Evolutionary conservation across 2,797 vertebrate genomes (phyloP).

Genomic region (Bufotes viridis): DNA sequence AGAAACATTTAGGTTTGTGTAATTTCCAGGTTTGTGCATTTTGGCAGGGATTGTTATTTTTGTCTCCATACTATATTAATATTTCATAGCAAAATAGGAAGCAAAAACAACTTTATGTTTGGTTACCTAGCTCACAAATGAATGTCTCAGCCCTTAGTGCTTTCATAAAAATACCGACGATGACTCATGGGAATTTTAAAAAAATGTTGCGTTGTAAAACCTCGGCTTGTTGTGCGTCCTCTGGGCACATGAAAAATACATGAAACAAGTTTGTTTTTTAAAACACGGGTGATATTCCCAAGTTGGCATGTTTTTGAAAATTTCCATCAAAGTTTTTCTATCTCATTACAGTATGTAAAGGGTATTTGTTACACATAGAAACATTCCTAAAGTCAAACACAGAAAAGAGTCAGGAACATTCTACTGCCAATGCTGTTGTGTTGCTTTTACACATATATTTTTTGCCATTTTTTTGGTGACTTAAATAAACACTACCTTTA

Average conservation of each 20-base stretch:
- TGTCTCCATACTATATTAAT: neutral
- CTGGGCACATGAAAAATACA: slow-evolving; percentile 39
- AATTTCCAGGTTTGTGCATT: neutral
- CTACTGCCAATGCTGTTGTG: neutral
- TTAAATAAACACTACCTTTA: too few relatives aligned
- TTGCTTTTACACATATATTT: neutral
- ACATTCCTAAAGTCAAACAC: neutral
- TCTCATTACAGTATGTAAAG: neutral
- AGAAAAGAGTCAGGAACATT: neutral
- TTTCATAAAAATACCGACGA: neutral
- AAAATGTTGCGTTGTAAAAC: neutral
- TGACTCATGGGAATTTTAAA: slow-evolving; percentile 2
- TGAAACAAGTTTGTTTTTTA: slow-evolving; percentile 1
- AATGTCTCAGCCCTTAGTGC: neutral
- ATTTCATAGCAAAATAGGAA: slow-evolving; percentile 7
- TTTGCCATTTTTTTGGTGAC: neutral
- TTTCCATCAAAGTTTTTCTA: neutral
- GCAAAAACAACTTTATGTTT: slow-evolving; percentile 7
- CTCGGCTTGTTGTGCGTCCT: neutral
- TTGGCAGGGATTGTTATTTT: neutral
- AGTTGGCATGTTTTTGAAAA: neutral
- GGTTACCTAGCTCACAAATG: neutral
- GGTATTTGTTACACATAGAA: neutral
- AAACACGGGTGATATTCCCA: slow-evolving; percentile 18
- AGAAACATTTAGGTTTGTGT: neutral